Evolutionary conservation across 1,140 invertebrate genomes (phyloP).

Genomic region (Antheraea mylitta): DNA sequence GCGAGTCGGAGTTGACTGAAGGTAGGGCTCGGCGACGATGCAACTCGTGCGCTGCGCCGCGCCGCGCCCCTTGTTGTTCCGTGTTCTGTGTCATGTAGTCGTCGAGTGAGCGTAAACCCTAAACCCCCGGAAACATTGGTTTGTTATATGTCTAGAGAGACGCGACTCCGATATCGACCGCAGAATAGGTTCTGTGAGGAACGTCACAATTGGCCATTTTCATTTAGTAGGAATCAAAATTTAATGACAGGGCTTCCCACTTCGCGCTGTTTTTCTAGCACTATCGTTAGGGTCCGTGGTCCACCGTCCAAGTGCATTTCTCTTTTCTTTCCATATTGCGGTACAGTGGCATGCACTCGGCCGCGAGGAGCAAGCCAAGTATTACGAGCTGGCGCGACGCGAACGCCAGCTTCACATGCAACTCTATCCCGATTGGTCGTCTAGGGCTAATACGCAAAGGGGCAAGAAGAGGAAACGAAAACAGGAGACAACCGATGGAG

Average conservation of each 20-base stretch:
- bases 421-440: constrained; percentile 99
- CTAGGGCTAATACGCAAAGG: constrained; percentile 97
- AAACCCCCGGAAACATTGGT: constrained; percentile 72
- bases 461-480: constrained; percentile 99
- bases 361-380: constrained; percentile 99
- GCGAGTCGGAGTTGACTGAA: constrained; percentile 33
- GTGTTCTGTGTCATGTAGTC: constrained; percentile 75
- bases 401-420: constrained; percentile 99
- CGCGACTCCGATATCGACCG: constrained; percentile 66
- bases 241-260: constrained; percentile 46
- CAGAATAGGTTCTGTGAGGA: constrained; percentile 78
- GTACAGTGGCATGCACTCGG: constrained; percentile 98
- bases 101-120: constrained; percentile 71
- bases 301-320: constrained; percentile 74
- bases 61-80: constrained; percentile 53
- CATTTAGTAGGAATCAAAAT: constrained; percentile 73
- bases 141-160: constrained; percentile 62
- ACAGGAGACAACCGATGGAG: constrained; percentile 98
- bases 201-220: constrained; percentile 73
- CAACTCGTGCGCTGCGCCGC: constrained; percentile 24
- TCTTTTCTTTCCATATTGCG: constrained; percentile 79
- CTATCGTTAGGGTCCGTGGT: constrained; percentile 57
- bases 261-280: constrained; percentile 81
- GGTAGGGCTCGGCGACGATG: constrained; percentile 29
- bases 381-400: constrained; percentile 99